These are phyloP conservation scores for Enteromius paludinosus DNA, from an alignment of 2,797 vertebrate species.

Conservation along the genomic window DNA sequence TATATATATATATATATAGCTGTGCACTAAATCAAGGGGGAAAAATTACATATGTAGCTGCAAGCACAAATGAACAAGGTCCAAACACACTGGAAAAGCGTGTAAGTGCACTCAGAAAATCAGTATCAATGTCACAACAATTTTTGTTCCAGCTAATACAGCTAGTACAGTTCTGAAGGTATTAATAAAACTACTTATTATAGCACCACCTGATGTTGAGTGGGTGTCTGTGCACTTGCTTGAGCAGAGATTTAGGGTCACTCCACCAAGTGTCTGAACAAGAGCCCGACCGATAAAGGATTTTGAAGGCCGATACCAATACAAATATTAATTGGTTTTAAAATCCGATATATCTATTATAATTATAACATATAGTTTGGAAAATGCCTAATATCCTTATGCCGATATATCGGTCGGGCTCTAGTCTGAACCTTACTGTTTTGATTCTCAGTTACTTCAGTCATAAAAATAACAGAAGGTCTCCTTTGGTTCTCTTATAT, in stretches of 20 bases:
- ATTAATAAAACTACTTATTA: background rate
- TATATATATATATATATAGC: too few relatives aligned
- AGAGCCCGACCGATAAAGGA: too few relatives aligned
- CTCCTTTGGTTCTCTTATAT: background rate
- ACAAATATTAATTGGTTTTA: too few relatives aligned
- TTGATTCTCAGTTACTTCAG: background rate
- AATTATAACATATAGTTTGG: too few relatives aligned
- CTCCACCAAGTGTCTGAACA: background rate
- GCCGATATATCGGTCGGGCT: too few relatives aligned
- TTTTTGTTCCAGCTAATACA: background rate
- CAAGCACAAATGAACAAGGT: background rate
- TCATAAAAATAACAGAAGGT: background rate
- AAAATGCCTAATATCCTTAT: too few relatives aligned
- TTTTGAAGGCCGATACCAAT: too few relatives aligned
- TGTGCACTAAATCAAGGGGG: background rate
- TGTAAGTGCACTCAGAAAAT: background rate
- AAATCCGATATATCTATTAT: too few relatives aligned
- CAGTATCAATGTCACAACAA: background rate
- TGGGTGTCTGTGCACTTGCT: background rate
- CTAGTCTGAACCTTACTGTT: background rate
- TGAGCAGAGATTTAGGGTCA: background rate
- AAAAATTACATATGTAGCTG: background rate
- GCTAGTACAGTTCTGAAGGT: background rate
- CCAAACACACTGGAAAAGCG: too few relatives aligned
- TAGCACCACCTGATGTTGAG: background rate